Evolutionary conservation across 1,140 invertebrate genomes (phyloP), one percentile per base, ranked within the genome.

Genomic region (Pollicipes pollicipes): DNA sequence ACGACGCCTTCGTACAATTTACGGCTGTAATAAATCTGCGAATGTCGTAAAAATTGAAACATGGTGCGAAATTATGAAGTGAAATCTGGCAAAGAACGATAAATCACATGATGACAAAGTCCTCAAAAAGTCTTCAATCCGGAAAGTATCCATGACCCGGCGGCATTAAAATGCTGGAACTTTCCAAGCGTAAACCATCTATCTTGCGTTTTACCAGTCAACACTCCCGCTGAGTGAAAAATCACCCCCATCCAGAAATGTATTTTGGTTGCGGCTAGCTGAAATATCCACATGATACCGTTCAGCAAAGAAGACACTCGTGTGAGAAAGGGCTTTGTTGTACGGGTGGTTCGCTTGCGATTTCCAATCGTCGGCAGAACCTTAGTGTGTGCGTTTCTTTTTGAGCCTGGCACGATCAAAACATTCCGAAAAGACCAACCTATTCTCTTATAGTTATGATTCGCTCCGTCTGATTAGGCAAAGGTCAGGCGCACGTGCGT

Each of bases 11-110:
- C 13, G 45, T 58, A 21, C 45, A 58, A 58, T 58, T 58, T 58
- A 58, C 45, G 45, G 17, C 45, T 10, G 45, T 24, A 58, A 58
- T 58, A 58, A 58, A 58, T 58, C 45, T 58, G 45, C 45, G 45
- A 58, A 58, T 58, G 45, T 58, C 45, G 45, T 58, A 58, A 58
- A 58, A 58, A 58, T 58, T 58, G 45, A 58, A 58, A 58, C 45
- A 58, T 58, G 45, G 45, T 58, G 45, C 45, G 45, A 58, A 58
- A 58, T 58, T 58, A 58, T 58, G 45, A 58, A 58, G 45, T 58
- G 45, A 58, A 58, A 58, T 58, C 8, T 58, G 45, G 45, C 45
- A 58, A 24, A 10, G 10, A 10, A 21, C 45, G 45, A 58, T 58
- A 58, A 58, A 58, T 58, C 45, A 58, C 45, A 21, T 21, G 45